A percentile compares a stretch with the other conserved stretches of the same genome.
These are phyloP conservation scores for Psittacula derbiana DNA, from an alignment of 2,797 vertebrate species.

Conservation along the genomic window DNA sequence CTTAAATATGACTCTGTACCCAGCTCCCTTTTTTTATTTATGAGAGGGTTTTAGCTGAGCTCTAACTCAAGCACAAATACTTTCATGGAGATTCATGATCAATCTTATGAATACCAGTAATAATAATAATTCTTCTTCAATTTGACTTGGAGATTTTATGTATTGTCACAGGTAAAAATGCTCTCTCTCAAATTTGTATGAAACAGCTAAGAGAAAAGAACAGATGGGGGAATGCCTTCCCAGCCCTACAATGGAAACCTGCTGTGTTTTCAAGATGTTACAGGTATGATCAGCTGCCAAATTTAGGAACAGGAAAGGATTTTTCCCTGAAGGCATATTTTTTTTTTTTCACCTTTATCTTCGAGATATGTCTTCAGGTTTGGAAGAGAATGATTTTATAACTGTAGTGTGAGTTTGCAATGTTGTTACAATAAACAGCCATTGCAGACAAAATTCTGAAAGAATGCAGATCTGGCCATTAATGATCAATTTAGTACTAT, in stretches of 20 bases:
- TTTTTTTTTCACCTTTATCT: background rate
- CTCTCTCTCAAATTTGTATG: background rate
- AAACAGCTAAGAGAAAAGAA: background rate
- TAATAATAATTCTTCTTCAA: background rate
- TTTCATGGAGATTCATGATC: background rate
- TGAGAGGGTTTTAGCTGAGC: background rate
- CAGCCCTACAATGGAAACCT: background rate
- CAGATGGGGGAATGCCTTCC: conserved; percentile 30
- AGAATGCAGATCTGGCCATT: background rate
- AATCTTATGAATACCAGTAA: background rate
- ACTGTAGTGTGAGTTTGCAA: background rate
- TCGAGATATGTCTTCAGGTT: background rate
- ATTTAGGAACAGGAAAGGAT: background rate
- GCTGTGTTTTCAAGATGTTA: conserved; percentile 25
- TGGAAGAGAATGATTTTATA: background rate
- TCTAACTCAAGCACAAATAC: background rate
- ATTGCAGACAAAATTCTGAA: background rate
- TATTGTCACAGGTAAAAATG: background rate
- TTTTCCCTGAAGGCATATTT: background rate
- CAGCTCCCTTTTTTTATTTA: background rate
- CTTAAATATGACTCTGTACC: background rate
- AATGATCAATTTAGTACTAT: background rate
- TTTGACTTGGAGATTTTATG: background rate
- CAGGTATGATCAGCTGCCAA: background rate
- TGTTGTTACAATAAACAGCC: background rate